Conservation (phyloP, 2,888 invertebrate genomes). For the Coenonympha glycerion region DNA sequence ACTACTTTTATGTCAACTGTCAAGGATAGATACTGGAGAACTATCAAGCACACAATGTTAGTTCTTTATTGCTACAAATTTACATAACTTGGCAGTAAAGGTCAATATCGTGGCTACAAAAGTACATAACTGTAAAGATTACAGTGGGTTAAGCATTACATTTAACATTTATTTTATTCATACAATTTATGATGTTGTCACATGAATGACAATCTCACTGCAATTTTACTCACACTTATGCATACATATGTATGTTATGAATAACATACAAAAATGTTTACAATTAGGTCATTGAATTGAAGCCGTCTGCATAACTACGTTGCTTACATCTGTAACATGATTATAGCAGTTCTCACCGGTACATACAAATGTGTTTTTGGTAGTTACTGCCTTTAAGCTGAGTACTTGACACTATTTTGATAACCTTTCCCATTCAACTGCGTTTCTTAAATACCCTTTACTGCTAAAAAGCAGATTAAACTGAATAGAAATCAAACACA, state of each 20-base stretch:
- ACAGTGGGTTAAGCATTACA: too few relatives aligned
- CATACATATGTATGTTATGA: too few relatives aligned
- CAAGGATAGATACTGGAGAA: too few relatives aligned
- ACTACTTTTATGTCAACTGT: too few relatives aligned
- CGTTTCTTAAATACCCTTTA: constrained; percentile 6
- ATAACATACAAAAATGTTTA: not conserved
- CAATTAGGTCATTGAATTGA: constrained; percentile 2
- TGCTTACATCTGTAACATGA: not conserved
- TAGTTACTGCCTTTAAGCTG: constrained; percentile 28
- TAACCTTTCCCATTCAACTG: constrained; percentile 32
- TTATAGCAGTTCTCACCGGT: constrained; percentile 5
- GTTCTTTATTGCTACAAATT: too few relatives aligned
- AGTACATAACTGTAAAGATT: too few relatives aligned
- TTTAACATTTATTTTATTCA: too few relatives aligned
- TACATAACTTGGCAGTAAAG: too few relatives aligned
- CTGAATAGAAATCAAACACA: constrained; percentile 24
- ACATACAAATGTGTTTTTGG: not conserved
- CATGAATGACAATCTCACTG: not conserved
- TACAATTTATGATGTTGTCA: not conserved
- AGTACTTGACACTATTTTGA: constrained; percentile 36
- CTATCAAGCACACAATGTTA: too few relatives aligned
- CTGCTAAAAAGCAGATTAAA: constrained; percentile 17
- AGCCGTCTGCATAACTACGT: not conserved
- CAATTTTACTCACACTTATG: not conserved
- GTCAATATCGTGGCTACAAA: too few relatives aligned